Base-by-base conservation (phyloP, 2,113 vertebrate species). In the Calyptommatus sinebrachiatus region DNA sequence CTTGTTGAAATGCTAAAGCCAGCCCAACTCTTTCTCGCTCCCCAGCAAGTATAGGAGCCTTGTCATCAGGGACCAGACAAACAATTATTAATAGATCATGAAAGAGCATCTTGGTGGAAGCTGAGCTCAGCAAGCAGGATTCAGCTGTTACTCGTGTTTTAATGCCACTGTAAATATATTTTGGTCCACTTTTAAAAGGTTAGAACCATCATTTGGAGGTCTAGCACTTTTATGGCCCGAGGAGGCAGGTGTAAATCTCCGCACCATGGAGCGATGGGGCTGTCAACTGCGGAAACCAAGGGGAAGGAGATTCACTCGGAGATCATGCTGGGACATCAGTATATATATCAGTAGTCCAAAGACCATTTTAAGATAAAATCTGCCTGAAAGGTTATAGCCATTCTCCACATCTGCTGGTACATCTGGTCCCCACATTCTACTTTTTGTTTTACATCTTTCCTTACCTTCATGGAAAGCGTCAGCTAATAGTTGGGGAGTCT, bases 131-230 rank as follows among this genome's bases (percentile, higher is more conserved):
- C 48, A 41, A 81, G 79, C 72, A 46, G 53, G 53, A 68, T 31
- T 22, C 20, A 2, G 65, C 72, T 67, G 65, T 75, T 69, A 60
- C 50, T 81, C 65, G 74, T 74, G 72, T 45, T 75, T 81, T 81
- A 81, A 20, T 75, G 79, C 79, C 65, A 29, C 31, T 60, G 79
- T 74, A 80, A 80, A 80, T 80, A 80, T 66, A 73, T 67, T 81
- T 68, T 73, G 72, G 72, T 74, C 79, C 63, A 81, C 72, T 75
- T 69, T 67, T 68, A 29, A 81, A 81, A 81, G 79, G 79, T 74
- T 69, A 81, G 50, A 69, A 12, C 31, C 24, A 29, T 81, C 63
- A 73, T 69, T 74, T 60, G 79, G 46, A 75, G 48, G 65, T 21
- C 35, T 35, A 69, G 26, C 50, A 26, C 35, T 60, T 74, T 75